These are phyloP conservation scores for Sarcophaga subvicina DNA, from an alignment of 2,888 invertebrate species.

Conservation along the genomic window DNA sequence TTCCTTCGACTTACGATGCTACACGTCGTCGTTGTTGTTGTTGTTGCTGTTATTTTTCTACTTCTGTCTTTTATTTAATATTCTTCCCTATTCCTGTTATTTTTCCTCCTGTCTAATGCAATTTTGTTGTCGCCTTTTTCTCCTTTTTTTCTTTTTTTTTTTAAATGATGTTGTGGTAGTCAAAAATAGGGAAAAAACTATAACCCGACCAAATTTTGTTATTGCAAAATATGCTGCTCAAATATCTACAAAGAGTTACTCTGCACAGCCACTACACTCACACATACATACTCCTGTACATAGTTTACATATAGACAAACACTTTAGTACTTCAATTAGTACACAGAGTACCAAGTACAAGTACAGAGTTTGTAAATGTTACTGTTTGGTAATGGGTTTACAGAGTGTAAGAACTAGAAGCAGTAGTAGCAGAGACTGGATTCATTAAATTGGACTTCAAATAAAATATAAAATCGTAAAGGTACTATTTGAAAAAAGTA, in stretches of 20 bases:
- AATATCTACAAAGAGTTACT: too few relatives aligned
- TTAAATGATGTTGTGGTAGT: conserved; percentile 9
- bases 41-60: conserved; percentile 26
- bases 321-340: conserved; percentile 41
- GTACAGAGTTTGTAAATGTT: too few relatives aligned
- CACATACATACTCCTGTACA: too few relatives aligned
- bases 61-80: not conserved
- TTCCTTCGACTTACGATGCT: conserved; percentile 24
- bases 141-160: conserved; percentile 11
- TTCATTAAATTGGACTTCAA: too few relatives aligned
- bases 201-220: conserved; percentile 35
- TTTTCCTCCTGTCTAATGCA: conserved; percentile 3
- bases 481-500: too few relatives aligned
- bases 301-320: not conserved
- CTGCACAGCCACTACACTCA: too few relatives aligned
- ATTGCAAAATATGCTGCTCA: conserved; percentile 1
- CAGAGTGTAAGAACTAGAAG: too few relatives aligned
- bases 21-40: conserved; percentile 33
- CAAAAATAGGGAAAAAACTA: not conserved
- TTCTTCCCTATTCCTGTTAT: not conserved
- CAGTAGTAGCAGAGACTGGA: too few relatives aligned
- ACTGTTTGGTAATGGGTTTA: too few relatives aligned
- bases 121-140: not conserved
- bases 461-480: too few relatives aligned
- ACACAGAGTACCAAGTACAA: not conserved